Conservation (phyloP, 2,888 invertebrate species). For the Hydroisotoma schaefferi region DNA sequence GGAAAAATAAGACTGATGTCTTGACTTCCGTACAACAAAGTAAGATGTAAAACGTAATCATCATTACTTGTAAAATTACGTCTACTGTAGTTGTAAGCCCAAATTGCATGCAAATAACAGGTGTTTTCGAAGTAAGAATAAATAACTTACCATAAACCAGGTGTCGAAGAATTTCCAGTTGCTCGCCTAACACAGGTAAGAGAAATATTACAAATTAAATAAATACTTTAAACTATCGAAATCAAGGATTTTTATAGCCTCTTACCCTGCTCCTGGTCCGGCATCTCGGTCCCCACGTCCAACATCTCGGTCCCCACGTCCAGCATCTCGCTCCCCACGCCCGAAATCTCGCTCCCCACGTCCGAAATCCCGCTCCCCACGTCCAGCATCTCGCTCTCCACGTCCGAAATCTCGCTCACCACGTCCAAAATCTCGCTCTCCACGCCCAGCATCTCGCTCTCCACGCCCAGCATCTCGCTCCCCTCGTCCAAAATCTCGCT, state of each 20-base stretch:
- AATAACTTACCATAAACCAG: too few relatives aligned
- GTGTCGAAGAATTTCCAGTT: too few relatives aligned
- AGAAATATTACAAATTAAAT: too few relatives aligned
- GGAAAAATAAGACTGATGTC: background rate
- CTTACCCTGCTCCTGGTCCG: background rate
- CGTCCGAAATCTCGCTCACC: background rate
- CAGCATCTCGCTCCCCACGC: constrained; percentile 10
- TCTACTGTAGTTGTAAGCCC: too few relatives aligned
- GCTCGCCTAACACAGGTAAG: too few relatives aligned
- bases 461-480: constrained; percentile 20
- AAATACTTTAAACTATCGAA: too few relatives aligned
- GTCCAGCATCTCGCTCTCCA: constrained; percentile 6
- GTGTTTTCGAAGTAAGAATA: too few relatives aligned
- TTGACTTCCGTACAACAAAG: too few relatives aligned
- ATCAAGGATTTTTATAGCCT: too few relatives aligned
- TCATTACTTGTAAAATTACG: too few relatives aligned
- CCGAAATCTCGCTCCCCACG: constrained; percentile 1
- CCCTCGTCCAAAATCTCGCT: constrained; percentile 11
- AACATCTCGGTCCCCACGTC: constrained; percentile 17
- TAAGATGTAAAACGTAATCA: too few relatives aligned
- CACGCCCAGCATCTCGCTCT: constrained; percentile 12
- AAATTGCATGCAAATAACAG: too few relatives aligned
- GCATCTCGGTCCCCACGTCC: background rate
- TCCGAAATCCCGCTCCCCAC: background rate
- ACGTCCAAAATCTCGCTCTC: background rate